Base-by-base conservation (phyloP, 2,113 vertebrate genomes). In the Malurus cyaneus region DNA sequence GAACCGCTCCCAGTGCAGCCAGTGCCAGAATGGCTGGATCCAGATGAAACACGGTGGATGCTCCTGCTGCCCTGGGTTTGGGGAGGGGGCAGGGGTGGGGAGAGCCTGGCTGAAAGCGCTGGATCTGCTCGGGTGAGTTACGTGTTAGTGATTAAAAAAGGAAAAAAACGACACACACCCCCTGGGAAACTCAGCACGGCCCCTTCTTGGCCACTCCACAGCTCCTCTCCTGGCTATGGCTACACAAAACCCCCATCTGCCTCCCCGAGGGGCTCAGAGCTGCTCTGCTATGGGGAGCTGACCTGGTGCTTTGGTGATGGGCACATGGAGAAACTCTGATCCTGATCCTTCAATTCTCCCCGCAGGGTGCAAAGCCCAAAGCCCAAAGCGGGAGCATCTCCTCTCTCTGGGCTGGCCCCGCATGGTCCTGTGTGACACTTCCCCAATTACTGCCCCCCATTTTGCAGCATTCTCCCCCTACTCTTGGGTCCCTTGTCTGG, bases 1-100 rank as follows among this genome's bases (percentile, higher is more conserved):
- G 88, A 93, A 81, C 62, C 3, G 72, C 89, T 96, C 71, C 96
- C 96, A 89, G 93, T 24, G 54, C 97, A 93, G 94, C 88, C 82
- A 89, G 71, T 7, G 8, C 89, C 41, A 25, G 79, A 66, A 82
- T 29, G 82, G 76, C 74, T 25, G 65, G 73, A 89, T 88, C 86
- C 1, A 1, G 94, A 72, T 44, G 74, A 20, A 47, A 64, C n/a
- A 9, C 1, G 1, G 47, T 0, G 7, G 85, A 44, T 71, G 72
- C 56, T 79, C 80, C 79, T 84, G 83, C 86, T 91, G 80, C 91
- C 86, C 90, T 42, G 92, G 82, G 67, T n/a, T 32, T 64, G 52
- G 83, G 79, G 70, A 88, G 54, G 23, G 57, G 17, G 16, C 6
- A 39, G 49, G 0, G 20, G 52, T 16, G 44, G 47, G 89, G 66